phyloP scores from a whole-genome alignment of 2,113 vertebrate species.

The Caloenas nicobarica region DNA sequence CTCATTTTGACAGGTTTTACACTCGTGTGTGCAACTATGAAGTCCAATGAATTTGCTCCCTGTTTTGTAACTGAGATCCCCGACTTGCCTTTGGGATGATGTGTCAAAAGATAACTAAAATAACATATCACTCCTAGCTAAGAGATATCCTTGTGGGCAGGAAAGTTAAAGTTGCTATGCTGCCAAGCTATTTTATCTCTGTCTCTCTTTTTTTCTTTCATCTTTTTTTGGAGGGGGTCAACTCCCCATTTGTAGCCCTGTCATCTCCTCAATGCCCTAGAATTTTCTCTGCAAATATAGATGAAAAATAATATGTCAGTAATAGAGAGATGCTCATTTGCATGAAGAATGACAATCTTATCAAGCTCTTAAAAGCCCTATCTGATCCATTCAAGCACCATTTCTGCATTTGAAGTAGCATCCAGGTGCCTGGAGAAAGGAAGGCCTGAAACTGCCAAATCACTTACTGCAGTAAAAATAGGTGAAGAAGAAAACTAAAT shows the following conservation, averaged over 20 bases:
- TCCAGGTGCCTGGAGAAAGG: neutral
- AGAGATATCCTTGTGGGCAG: neutral
- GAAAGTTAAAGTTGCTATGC: neutral
- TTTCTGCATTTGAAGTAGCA: neutral
- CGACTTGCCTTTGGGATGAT: neutral
- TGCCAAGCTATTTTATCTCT: neutral
- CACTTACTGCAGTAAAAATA: neutral
- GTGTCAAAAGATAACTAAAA: conserved; percentile 31
- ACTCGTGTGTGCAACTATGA: neutral
- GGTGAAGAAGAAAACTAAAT: conserved; percentile 13
- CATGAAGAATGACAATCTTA: conserved; percentile 17
- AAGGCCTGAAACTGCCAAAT: neutral
- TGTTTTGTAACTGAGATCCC: neutral
- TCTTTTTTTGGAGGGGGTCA: too few species aligned
- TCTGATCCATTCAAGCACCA: neutral
- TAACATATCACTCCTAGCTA: neutral
- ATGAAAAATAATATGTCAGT: neutral
- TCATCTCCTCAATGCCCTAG: neutral
- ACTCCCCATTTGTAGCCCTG: neutral
- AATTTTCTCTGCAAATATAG: neutral
- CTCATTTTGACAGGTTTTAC: neutral
- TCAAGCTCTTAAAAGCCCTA: neutral
- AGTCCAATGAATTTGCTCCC: neutral
- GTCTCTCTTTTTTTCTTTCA: neutral
- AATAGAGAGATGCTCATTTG: conserved; percentile 4